These are phyloP conservation scores for Rhyzopertha dominica DNA, from an alignment of 1,140 invertebrate genomes.

Conservation along the genomic window DNA sequence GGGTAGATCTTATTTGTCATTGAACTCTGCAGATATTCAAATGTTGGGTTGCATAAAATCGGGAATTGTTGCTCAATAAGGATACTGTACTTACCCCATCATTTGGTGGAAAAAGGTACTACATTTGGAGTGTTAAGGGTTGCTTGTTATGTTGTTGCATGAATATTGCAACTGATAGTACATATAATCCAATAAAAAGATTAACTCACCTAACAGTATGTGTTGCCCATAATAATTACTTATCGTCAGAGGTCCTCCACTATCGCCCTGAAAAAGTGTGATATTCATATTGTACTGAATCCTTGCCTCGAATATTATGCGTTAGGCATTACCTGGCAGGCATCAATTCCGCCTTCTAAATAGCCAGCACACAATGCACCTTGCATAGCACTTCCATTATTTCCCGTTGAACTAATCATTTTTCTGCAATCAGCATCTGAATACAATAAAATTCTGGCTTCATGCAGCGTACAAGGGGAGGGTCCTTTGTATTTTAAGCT, in stretches of 20 bases:
- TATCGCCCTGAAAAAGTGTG: conserved; percentile 39
- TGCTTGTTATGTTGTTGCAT: too few relatives aligned
- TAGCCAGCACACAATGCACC: conserved; percentile 41
- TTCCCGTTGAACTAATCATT: conserved; percentile 29
- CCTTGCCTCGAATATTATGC: too few relatives aligned
- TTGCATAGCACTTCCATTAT: conserved; percentile 21
- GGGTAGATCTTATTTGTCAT: too few relatives aligned
- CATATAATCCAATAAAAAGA: neutral
- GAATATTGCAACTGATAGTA: too few relatives aligned
- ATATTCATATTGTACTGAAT: too few relatives aligned
- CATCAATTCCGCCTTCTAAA: conserved; percentile 35
- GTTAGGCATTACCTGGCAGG: conserved; percentile 37
- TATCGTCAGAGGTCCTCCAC: conserved; percentile 37
- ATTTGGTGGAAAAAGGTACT: too few relatives aligned
- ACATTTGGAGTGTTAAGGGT: too few relatives aligned
- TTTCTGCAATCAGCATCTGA: conserved; percentile 25
- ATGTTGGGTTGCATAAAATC: too few relatives aligned
- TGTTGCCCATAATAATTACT: conserved; percentile 25
- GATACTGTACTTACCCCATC: too few relatives aligned
- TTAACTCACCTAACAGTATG: conserved; percentile 28
- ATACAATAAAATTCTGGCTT: conserved; percentile 33
- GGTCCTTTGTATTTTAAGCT: conserved; percentile 23
- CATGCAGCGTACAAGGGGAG: conserved; percentile 33
- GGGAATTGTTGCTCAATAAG: too few relatives aligned
- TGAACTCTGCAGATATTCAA: too few relatives aligned